Evolutionary conservation across 2,888 invertebrate species (phyloP).

Genomic region (Schizaphis graminum): DNA sequence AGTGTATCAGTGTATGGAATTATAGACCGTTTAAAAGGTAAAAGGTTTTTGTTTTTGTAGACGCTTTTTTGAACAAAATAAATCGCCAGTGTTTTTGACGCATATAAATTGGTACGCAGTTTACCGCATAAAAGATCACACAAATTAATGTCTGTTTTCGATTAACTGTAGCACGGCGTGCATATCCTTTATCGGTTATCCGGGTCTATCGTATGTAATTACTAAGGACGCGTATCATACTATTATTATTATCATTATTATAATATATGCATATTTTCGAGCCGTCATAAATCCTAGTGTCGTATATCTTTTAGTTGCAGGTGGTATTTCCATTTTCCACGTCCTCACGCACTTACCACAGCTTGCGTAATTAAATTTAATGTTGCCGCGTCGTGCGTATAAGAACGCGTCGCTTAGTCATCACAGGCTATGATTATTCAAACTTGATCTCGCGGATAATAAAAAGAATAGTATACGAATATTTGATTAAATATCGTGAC

Average conservation of each 20-base stretch:
- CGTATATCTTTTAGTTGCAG: background rate
- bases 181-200: background rate
- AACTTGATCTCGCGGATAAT: background rate
- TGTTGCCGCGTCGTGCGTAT: background rate
- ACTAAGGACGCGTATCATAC: background rate
- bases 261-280: background rate
- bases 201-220: background rate
- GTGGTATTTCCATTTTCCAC: background rate
- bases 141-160: background rate
- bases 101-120: background rate
- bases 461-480: background rate
- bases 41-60: background rate
- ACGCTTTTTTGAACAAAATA: background rate
- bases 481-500: background rate
- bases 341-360: background rate
- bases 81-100: background rate
- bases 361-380: conserved; percentile 9
- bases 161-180: background rate
- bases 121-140: background rate
- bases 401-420: background rate
- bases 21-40: background rate
- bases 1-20: background rate
- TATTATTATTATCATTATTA: background rate
- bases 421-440: background rate
- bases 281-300: background rate